Base-by-base conservation (phyloP, 2,888 invertebrate genomes). In the Lasioglossum marginatum region DNA sequence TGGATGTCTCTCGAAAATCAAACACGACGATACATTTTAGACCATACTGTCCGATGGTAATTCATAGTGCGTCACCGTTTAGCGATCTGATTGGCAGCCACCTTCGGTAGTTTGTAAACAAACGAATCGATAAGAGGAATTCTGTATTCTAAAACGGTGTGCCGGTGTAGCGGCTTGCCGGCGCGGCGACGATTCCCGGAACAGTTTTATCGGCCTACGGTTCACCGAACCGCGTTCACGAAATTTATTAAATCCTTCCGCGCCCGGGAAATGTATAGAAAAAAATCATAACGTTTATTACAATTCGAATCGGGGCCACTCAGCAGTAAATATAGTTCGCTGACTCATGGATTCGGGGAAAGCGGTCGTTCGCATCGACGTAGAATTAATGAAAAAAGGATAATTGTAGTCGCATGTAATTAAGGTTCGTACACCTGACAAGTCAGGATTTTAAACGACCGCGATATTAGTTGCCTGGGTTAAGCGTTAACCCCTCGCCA, bases 71-170 rank as follows among this genome's bases (percentile, higher is more conserved):
- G 83, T 57, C 72, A 48, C 60, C 5, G 68, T n/a, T 37, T 74
- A 19, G 12, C 14, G 60, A 74, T 60, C 34, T 70, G 57, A 78
- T 84, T 43, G 60, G 52, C 27, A 31, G 16, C 57, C 16, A 83
- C 74, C 34, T 84, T 83, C 31, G n/a, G 60, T 40, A 70, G 76
- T 76, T 84, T 75, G 85, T 84, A 85, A 84, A 84, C 75, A 84
- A 52, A 76, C 85, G 66, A 79, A 72, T 79, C 83, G 78, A 76
- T 79, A 76, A 85, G 76, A 23, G n/a, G 19, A 73, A 85, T 78
- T 74, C 70, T 66, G 52, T 71, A 52, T 83, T 83, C 63, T 66
- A 85, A 85, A 84, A 79, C 84, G 77, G 19, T 74, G 73, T 60
- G 14, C 12, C 60, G 34, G 4, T 14, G 16, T 48, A 37, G 70